A percentile compares a stretch with the other conserved stretches of the same genome.
These are phyloP conservation scores for Cantharis rufa DNA, from an alignment of 2,888 invertebrate genomes.

Conservation along the genomic window DNA sequence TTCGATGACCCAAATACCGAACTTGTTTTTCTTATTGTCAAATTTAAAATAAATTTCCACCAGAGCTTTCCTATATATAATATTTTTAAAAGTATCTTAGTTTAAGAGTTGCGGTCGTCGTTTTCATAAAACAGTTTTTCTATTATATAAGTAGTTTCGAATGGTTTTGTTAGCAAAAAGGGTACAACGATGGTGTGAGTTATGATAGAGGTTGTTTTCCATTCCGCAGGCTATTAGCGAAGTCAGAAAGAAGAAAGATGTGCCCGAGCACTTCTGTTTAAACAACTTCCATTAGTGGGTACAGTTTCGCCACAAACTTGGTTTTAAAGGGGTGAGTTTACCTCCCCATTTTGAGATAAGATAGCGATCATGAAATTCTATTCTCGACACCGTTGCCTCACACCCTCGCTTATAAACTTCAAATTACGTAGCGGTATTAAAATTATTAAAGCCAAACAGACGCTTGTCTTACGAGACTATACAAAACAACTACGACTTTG, in stretches of 20 bases:
- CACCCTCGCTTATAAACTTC: constrained; percentile 19
- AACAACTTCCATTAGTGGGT: constrained; percentile 53
- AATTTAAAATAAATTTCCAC: background rate
- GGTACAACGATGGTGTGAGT: constrained; percentile 20
- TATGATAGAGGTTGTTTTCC: constrained; percentile 49
- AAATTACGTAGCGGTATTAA: constrained; percentile 31
- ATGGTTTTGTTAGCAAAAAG: constrained; percentile 16
- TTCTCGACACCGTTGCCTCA: constrained; percentile 15
- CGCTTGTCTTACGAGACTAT: constrained; percentile 4
- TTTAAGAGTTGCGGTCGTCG: background rate
- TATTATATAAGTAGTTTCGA: constrained; percentile 11
- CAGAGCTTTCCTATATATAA: background rate
- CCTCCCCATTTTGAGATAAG: constrained; percentile 23
- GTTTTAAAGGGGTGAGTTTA: constrained; percentile 34
- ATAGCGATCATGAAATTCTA: constrained; percentile 26
- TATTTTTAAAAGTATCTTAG: background rate
- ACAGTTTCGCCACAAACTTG: constrained; percentile 33
- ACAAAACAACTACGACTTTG: constrained; percentile 8
- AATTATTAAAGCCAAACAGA: constrained; percentile 30
- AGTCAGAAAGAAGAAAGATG: constrained; percentile 49
- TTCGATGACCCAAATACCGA: background rate
- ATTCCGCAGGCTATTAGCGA: constrained; percentile 51
- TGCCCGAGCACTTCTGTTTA: constrained; percentile 49
- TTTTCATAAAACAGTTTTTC: constrained; percentile 6
- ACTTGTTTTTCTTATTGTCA: background rate